These are phyloP conservation scores for Liparis tanakae DNA, from an alignment of 2,797 vertebrate species.

Conservation along the genomic window DNA sequence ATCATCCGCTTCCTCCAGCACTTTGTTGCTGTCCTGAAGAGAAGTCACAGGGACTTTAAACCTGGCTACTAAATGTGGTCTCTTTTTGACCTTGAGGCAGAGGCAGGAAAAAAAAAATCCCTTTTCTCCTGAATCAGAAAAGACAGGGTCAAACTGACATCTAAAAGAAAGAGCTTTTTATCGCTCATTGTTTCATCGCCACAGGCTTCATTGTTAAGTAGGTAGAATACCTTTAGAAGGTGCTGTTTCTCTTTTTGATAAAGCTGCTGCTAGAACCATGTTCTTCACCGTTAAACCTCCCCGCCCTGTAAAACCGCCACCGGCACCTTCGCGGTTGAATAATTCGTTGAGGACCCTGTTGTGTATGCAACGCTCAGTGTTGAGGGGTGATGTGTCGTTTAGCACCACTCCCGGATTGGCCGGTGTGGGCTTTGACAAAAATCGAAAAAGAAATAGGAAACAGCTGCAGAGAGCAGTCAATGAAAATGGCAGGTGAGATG, in stretches of 20 bases:
- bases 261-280: background rate
- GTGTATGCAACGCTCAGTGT: background rate
- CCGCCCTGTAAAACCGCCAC: background rate
- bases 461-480: conserved; percentile 46
- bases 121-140: conserved; percentile 16
- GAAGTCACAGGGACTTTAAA: conserved; percentile 9
- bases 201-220: conserved; percentile 24
- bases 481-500: conserved; percentile 68
- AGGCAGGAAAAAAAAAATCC: background rate
- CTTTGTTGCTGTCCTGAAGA: conserved; percentile 15
- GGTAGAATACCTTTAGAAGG: conserved; percentile 21
- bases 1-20: background rate
- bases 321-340: background rate
- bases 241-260: conserved; percentile 7
- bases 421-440: conserved; percentile 8
- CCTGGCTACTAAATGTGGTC: background rate
- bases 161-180: conserved; percentile 21
- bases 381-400: conserved; percentile 21
- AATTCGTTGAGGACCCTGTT: background rate
- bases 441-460: conserved; percentile 48
- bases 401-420: conserved; percentile 17
- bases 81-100: conserved; percentile 16
- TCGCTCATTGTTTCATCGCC: conserved; percentile 1
- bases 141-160: conserved; percentile 21
- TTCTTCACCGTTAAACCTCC: conserved; percentile 28